Evolutionary conservation across 1,140 invertebrate genomes (phyloP).

Genomic region (Dolichoris vasculosae): DNA sequence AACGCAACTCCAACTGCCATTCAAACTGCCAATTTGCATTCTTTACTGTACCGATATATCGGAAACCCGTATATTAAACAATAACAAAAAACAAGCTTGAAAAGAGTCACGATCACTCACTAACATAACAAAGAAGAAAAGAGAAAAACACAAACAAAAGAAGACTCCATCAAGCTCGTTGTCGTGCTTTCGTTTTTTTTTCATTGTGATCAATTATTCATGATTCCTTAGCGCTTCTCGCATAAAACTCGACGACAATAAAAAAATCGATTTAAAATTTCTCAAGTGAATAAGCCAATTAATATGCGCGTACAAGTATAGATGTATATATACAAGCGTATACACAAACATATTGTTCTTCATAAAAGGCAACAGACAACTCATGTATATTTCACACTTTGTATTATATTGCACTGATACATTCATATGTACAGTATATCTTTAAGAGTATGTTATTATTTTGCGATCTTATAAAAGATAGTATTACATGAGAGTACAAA

Average conservation of each 20-base stretch:
- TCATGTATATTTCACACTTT: conserved; percentile 53
- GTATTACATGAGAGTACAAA: conserved; percentile 29
- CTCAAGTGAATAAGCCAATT: not conserved
- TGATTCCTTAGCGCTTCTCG: not conserved
- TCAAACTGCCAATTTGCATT: conserved; percentile 45
- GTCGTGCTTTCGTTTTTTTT: conserved; percentile 17
- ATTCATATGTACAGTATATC: conserved; percentile 23
- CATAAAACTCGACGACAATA: not conserved
- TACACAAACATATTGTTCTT: conserved; percentile 2
- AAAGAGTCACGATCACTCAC: not conserved
- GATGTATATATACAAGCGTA: not conserved
- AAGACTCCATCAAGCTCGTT: conserved; percentile 7
- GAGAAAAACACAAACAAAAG: not conserved
- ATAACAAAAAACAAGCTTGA: not conserved
- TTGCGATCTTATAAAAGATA: conserved; percentile 46
- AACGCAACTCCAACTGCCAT: conserved; percentile 39
- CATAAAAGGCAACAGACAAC: conserved; percentile 27
- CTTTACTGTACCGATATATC: conserved; percentile 1
- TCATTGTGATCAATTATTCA: conserved; percentile 12
- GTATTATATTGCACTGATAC: conserved; percentile 54
- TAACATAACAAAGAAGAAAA: not conserved
- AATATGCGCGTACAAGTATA: not conserved
- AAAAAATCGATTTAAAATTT: conserved; percentile 4
- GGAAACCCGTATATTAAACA: conserved; percentile 17
- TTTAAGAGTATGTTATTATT: conserved; percentile 47